Evolutionary conservation across 2,888 invertebrate species (phyloP).

Genomic region (Orchesellides sinensis): DNA sequence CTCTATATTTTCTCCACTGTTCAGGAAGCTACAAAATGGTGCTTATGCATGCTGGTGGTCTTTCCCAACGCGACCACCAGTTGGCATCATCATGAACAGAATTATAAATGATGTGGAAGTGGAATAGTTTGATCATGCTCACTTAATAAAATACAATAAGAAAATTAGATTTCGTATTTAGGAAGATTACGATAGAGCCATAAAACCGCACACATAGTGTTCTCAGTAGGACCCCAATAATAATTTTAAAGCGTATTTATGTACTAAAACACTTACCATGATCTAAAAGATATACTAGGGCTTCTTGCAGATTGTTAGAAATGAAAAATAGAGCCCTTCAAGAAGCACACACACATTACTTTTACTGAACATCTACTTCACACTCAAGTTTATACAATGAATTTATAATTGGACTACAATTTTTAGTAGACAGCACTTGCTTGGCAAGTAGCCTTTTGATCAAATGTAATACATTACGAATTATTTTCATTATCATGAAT

Average conservation of each 20-base stretch:
- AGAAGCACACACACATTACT: too few relatives aligned
- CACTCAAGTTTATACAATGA: too few relatives aligned
- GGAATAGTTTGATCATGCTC: background rate
- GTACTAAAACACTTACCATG: background rate
- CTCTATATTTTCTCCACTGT: conserved; percentile 33
- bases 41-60: conserved; percentile 43
- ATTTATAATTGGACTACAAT: conserved; percentile 11
- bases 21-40: conserved; percentile 51
- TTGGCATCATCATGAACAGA: conserved; percentile 30
- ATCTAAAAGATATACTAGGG: too few relatives aligned
- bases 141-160: background rate
- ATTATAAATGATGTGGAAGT: conserved; percentile 5
- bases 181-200: conserved; percentile 3
- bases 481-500: background rate
- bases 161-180: background rate
- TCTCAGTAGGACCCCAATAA: conserved; percentile 47
- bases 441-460: background rate
- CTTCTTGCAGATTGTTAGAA: background rate
- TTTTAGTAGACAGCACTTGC: background rate
- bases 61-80: conserved; percentile 34
- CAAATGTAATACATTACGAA: background rate
- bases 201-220: too few relatives aligned
- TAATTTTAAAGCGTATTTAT: background rate
- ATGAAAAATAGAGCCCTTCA: background rate
- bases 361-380: too few relatives aligned